Base-by-base conservation (phyloP, 2,797 vertebrate species). In the Mareca penelope region DNA sequence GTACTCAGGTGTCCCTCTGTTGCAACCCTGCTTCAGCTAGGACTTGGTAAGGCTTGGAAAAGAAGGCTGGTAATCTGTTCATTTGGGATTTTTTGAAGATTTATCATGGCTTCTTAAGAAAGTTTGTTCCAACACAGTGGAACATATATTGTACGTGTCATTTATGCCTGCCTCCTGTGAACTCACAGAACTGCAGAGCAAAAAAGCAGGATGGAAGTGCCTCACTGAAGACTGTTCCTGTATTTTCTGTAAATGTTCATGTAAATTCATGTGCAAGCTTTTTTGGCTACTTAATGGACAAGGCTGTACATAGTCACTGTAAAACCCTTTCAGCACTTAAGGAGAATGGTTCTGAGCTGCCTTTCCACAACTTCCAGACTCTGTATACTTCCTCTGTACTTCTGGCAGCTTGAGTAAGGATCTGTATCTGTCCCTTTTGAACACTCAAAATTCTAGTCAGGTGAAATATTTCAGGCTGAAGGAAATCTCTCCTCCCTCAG, bases 371-470 rank as follows among this genome's bases (percentile, higher is more conserved):
- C 6, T 63, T 26, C 46, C 7, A 76, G 8, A 1, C 19, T 63
- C 46, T 70, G 29, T 5, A 1, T 60, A 15, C 37, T n/a, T 42
- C 31, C 12, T 72, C 40, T 6, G 0, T 1, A 1, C n/a, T 85
- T 94, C 63, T 91, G 15, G 35, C 65, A 88, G 57, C 57, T 63
- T 31, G 33, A 57, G 40, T 26, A 46, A 0, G 0, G 17, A 33
- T 83, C 33, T 69, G 5, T 55, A 29, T 60, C 50, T 68, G 24
- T 57, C 40, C 48, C 10, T 65, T 93, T 60, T 39, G 40, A 46
- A 42, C 19, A 33, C n/a, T 4, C 39, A 31, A 71, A 61, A 24
- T 72, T 75, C 26, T 28, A 75, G 8, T n/a, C 16, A 40, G 55
- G 37, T 55, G 31, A 52, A 55, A 24, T 64, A 71, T 65, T 91